Evolutionary conservation across 1,140 invertebrate genomes (phyloP).

Genomic region (Drosophila ambigua): DNA sequence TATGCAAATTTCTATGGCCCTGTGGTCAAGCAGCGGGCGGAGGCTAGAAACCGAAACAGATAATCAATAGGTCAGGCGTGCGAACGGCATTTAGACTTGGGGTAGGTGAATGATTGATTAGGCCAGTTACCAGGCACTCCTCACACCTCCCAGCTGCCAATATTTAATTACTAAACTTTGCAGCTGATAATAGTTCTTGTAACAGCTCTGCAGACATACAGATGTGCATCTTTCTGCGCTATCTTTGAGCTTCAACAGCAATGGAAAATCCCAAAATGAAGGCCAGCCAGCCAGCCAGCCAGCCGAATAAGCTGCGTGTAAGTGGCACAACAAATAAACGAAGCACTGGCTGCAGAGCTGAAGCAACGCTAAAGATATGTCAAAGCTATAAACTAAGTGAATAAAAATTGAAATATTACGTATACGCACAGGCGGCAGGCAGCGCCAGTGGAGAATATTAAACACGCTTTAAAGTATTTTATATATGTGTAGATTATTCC

Average conservation of each 20-base stretch:
- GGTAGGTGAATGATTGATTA: constrained; percentile 42
- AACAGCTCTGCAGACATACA: no score
- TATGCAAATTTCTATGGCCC: constrained; percentile 27
- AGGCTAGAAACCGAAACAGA: not conserved
- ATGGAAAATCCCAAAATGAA: constrained; percentile 1
- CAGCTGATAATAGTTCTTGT: constrained; percentile 31
- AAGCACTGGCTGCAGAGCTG: no score
- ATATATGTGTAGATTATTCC: no score
- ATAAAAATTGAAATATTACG: constrained; percentile 41
- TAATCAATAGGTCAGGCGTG: constrained; percentile 23
- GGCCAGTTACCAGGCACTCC: constrained; percentile 23
- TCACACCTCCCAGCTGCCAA: constrained; percentile 12
- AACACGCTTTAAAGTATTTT: no score
- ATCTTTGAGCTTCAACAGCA: constrained; percentile 3
- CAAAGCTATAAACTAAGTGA: constrained; percentile 11
- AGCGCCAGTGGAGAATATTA: no score
- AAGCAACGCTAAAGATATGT: not conserved
- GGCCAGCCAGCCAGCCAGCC: constrained; percentile 2
- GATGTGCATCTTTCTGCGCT: not conserved
- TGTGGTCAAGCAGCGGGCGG: no score
- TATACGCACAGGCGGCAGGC: constrained; percentile 10
- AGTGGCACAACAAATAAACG: constrained; percentile 5
- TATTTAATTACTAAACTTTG: constrained; percentile 51
- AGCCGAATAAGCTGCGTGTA: constrained; percentile 22
- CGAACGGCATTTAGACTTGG: constrained; percentile 16